Evolutionary conservation across 2,113 vertebrate genomes (phyloP).

Genomic region (Microtus oregoni): DNA sequence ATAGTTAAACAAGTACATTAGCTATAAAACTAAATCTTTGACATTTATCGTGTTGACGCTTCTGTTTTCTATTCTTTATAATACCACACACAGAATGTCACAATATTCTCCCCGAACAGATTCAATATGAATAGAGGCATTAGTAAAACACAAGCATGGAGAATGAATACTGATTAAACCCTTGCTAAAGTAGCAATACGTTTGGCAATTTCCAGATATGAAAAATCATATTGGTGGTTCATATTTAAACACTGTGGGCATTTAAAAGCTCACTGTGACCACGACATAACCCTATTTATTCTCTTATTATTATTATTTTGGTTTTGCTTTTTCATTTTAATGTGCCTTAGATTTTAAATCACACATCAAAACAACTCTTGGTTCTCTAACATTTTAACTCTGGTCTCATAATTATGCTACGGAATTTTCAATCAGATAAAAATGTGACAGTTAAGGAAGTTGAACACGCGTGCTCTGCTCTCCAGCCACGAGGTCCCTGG

Average conservation of each 20-base stretch:
- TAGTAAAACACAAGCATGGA: not conserved
- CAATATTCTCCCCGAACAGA: not conserved
- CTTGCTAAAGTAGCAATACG: not conserved
- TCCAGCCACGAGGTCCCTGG: not conserved
- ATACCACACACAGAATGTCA: not conserved
- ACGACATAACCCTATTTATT: not conserved
- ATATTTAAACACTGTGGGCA: conserved; percentile 1
- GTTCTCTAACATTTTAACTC: conserved; percentile 20
- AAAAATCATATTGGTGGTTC: conserved; percentile 40
- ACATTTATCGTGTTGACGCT: not conserved
- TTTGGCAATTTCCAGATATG: not conserved
- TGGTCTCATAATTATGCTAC: not conserved
- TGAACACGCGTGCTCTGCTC: not conserved
- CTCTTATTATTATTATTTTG: not conserved
- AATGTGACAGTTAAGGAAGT: not conserved
- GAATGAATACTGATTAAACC: not conserved
- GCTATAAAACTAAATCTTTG: not conserved
- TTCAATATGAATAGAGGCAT: not conserved
- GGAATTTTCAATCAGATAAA: conserved; percentile 34
- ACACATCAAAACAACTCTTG: not conserved
- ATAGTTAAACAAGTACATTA: not conserved
- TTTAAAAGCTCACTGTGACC: conserved; percentile 17
- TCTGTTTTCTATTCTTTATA: not conserved
- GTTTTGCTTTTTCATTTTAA: conserved; percentile 7
- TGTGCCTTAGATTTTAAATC: not conserved